These are phyloP conservation scores for Erythrolamprus reginae DNA, from an alignment of 2,113 vertebrate species.

Conservation along the genomic window DNA sequence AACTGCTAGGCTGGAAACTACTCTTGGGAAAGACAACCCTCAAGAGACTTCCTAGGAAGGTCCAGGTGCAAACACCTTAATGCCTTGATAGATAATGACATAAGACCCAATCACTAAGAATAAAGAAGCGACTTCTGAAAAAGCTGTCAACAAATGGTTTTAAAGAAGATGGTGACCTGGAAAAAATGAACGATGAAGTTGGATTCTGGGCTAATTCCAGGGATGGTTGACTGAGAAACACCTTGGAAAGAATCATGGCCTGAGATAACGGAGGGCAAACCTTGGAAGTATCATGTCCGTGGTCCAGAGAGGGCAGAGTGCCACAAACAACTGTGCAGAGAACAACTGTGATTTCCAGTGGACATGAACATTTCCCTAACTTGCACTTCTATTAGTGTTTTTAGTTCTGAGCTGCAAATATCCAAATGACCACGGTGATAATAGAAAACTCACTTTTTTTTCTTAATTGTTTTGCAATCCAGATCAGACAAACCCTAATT, in stretches of 20 bases:
- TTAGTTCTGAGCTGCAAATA: not conserved
- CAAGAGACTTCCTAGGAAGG: not conserved
- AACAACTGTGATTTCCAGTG: too few species aligned
- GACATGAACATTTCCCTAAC: not conserved
- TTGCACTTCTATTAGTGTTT: not conserved
- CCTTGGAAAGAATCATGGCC: not conserved
- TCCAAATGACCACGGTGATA: not conserved
- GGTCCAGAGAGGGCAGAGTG: not conserved
- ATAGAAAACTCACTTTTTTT: not conserved
- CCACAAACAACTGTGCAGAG: not conserved
- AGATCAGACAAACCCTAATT: not conserved
- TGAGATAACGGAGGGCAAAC: not conserved
- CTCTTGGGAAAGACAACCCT: not conserved
- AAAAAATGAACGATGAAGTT: not conserved
- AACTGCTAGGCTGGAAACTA: not conserved
- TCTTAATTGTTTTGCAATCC: not conserved
- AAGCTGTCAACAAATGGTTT: not conserved
- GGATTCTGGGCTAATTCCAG: not conserved
- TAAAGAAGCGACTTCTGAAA: not conserved
- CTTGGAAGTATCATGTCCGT: not conserved
- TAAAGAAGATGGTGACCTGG: not conserved
- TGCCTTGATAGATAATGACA: accelerated
- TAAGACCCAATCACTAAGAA: not conserved
- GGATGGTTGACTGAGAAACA: not conserved
- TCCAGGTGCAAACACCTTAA: not conserved